Base-by-base conservation (phyloP, 2,797 vertebrate species). In the Melanotaenia pygmaea region DNA sequence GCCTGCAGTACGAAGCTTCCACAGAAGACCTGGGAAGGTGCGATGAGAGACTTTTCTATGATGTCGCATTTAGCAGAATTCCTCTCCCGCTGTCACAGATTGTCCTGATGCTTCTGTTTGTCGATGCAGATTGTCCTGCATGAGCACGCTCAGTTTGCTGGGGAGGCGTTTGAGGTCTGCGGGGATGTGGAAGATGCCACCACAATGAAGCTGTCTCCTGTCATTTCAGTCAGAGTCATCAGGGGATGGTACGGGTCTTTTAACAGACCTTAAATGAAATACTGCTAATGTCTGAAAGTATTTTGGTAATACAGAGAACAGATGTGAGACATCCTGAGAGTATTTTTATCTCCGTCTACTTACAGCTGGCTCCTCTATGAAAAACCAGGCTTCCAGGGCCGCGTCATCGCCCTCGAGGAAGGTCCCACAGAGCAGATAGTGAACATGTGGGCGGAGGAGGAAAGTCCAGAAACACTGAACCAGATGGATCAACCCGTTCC, bases 1-100 rank as follows among this genome's bases (percentile, higher is more conserved):
- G 45, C 86, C 85, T 59, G 80, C 70, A 59, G 58, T 83, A 1
- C 92, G 89, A 88, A 92, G 91, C 1, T 91, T 96, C 85, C 97
- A 99, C 89, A 96, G 95, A 85, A 95, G 98, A 67, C 98, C 98
- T 77, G 98, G 98, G 82, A 99, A 99, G 96, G 98, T 99, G 95
- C 77, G 85, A 50, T 35, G n/a, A 4, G 3, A 7, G 5, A 28
- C n/a, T 16, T n/a, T n/a, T 37, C n/a, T 65, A 38, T 20, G 0
- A 9, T 56, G 4, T 58, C 56, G 43, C 20, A 12, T 0, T 12
- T 54, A 3, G 14, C 11, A 58, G 7, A 63, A 10, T 7, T 6
- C 7, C 1, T 28, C 34, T 30, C 11, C 34, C 65, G 9, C 14
- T 34, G 20, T 43, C 13, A n/a, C 16, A 35, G 26, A 26, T 59